A percentile compares a stretch with the other conserved stretches of the same genome.
These are phyloP conservation scores for Taenioides sp. DNA, from an alignment of 2,797 vertebrate genomes.

Conservation along the genomic window DNA sequence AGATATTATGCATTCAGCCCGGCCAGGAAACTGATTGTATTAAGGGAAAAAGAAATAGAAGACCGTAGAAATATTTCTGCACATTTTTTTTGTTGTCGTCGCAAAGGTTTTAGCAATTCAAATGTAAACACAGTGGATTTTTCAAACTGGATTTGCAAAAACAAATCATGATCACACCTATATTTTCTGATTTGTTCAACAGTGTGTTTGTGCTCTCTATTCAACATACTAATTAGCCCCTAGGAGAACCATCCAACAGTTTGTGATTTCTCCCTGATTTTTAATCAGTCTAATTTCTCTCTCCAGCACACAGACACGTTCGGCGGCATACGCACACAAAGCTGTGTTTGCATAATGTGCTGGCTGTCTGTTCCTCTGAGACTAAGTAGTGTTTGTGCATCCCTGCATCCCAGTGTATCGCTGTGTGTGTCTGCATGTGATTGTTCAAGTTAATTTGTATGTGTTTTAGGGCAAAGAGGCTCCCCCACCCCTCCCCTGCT, in stretches of 20 bases:
- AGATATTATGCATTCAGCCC: conserved; percentile 39
- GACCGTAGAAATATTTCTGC: conserved; percentile 9
- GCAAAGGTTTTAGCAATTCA: conserved; percentile 29
- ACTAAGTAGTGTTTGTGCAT: conserved; percentile 71
- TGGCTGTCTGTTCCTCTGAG: conserved; percentile 75
- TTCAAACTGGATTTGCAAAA: conserved; percentile 40
- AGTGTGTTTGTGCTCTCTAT: conserved; percentile 58
- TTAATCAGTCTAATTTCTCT: conserved; percentile 80
- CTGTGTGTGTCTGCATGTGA: conserved; percentile 31
- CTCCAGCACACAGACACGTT: conserved; percentile 72
- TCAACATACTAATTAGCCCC: conserved; percentile 77
- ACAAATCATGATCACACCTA: conserved; percentile 52
- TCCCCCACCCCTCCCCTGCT: conserved; percentile 34
- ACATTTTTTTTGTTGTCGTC: conserved; percentile 15
- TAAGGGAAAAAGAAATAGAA: conserved; percentile 10
- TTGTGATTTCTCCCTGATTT: conserved; percentile 76
- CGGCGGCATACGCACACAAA: conserved; percentile 61
- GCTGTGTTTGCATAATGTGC: conserved; percentile 78
- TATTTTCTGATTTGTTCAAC: conserved; percentile 67
- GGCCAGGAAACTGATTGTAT: conserved; percentile 29
- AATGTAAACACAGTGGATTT: conserved; percentile 35
- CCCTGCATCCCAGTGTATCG: conserved; percentile 55
- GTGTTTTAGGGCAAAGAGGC: conserved; percentile 61
- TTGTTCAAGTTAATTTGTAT: conserved; percentile 69
- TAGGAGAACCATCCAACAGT: conserved; percentile 77